These are phyloP conservation scores for Dipodomys spectabilis DNA, from an alignment of 2,113 vertebrate species.

Conservation along the genomic window DNA sequence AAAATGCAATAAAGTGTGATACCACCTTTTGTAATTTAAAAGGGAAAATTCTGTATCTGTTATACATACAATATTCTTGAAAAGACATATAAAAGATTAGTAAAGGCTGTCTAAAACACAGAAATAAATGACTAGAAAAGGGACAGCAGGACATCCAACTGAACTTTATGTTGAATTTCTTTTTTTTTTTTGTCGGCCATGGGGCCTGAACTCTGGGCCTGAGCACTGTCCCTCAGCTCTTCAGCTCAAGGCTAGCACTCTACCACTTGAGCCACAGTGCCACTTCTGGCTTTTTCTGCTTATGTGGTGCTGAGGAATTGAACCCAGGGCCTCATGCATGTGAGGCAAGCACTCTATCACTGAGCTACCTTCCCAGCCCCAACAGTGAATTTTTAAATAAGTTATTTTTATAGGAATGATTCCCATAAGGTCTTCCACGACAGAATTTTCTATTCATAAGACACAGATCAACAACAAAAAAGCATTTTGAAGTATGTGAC, in stretches of 20 bases:
- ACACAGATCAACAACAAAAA: not conserved
- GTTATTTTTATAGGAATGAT: not conserved
- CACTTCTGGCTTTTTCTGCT: too few relatives aligned
- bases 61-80: slow-evolving; percentile 26
- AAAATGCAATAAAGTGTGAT: slow-evolving; percentile 6
- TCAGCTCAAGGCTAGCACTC: too few relatives aligned
- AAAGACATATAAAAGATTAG: slow-evolving; percentile 14
- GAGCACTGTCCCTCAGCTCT: too few relatives aligned
- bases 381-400: not conserved
- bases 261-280: too few relatives aligned
- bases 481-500: not conserved
- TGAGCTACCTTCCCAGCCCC: too few relatives aligned
- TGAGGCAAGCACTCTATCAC: too few relatives aligned
- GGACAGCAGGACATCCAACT: not conserved
- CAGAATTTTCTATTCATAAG: slow-evolving; percentile 19
- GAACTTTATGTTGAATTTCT: slow-evolving; percentile 43
- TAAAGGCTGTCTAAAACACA: not conserved
- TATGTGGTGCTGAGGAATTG: too few relatives aligned
- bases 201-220: too few relatives aligned
- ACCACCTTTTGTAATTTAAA: slow-evolving; percentile 15
- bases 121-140: not conserved
- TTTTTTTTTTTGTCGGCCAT: not conserved
- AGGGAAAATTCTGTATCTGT: not conserved
- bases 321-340: too few relatives aligned
- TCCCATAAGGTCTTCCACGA: slow-evolving; percentile 5